Percentiles rank a stretch among this genome's conserved stretches.
Evolutionary conservation across 2,888 invertebrate species (phyloP).

Genomic region (Chesias legatella): DNA sequence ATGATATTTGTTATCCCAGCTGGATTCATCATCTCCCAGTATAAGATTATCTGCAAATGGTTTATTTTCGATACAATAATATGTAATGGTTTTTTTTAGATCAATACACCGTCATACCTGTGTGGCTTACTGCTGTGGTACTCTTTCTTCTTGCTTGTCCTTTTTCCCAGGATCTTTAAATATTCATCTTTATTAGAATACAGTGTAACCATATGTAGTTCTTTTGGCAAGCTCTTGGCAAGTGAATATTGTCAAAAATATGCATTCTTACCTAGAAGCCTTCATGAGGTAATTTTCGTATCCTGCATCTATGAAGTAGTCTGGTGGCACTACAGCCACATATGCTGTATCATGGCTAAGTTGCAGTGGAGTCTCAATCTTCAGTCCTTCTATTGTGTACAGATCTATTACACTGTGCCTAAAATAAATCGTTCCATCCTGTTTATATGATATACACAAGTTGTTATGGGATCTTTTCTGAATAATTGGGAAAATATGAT

Average conservation of each 20-base stretch:
- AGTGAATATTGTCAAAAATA: not conserved
- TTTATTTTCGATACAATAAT: too few relatives aligned
- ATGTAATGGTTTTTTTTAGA: too few relatives aligned
- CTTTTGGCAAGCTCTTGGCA: not conserved
- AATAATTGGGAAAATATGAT: too few relatives aligned
- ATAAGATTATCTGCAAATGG: too few relatives aligned
- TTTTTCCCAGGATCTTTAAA: slow-evolving; percentile 62
- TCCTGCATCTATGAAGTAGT: slow-evolving; percentile 52
- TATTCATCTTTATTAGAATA: too few relatives aligned
- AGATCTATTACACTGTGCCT: slow-evolving; percentile 53
- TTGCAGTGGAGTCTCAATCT: slow-evolving; percentile 46
- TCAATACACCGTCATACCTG: slow-evolving; percentile 30
- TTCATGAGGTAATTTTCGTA: slow-evolving; percentile 62
- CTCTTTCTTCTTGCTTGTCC: slow-evolving; percentile 42
- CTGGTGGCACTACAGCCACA: slow-evolving; percentile 56
- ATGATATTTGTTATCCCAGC: not conserved
- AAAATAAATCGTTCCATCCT: not conserved
- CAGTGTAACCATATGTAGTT: too few relatives aligned
- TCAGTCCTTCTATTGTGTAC: slow-evolving; percentile 51
- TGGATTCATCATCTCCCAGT: slow-evolving; percentile 1
- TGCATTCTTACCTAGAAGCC: slow-evolving; percentile 51
- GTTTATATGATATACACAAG: too few relatives aligned
- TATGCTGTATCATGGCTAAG: slow-evolving; percentile 51
- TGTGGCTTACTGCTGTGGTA: slow-evolving; percentile 8
- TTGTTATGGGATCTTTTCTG: too few relatives aligned